Base-by-base conservation (phyloP, 2,888 invertebrate genomes). In the Cinara cedri region DNA sequence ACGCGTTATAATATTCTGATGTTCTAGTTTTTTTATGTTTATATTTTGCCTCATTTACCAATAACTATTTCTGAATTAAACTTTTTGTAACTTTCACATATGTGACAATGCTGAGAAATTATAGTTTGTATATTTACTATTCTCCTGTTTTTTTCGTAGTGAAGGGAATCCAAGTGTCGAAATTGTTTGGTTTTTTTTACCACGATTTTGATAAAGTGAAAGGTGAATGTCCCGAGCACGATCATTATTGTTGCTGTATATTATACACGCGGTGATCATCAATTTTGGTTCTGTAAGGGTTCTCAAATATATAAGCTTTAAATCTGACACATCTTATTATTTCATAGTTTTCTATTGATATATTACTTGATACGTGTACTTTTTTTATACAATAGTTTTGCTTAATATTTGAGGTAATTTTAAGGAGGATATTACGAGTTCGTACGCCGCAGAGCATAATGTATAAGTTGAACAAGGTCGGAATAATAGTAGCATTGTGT, bases 171-270 rank as follows among this genome's bases (percentile, higher is more conserved):
- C 21, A 21, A 34, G 57, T 76, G 76, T 68, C 34, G 76, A 78
- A 78, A 78, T 60, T 68, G 46, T 54, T n/a, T 24, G 26, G 57
- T 68, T 21, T 54, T 68, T 68, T 57, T 21, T 21, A 78, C 76
- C 76, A 78, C 76, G 76, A 78, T 78, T 78, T 78, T 70, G 76
- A 68, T 78, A 78, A 78, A 78, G 76, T 70, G 76, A 78, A 78
- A 78, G 76, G 76, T 78, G 76, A 76, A 66, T 76, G 66, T 76
- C 54, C 66, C n/a, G 66, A 49, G 60, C 76, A 78, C 76, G 76
- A 78, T 68, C 57, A 16, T 70, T 78, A 70, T 68, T 78, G 76
- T 78, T 66, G 68, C 76, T 49, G 66, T 65, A 26, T 13, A 54
- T 10, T 55, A 26, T 16, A 34, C 16, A 21, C 51, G 42, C 46